These are phyloP conservation scores for Gerris lacustris DNA, from an alignment of 2,888 invertebrate genomes.

Conservation along the genomic window DNA sequence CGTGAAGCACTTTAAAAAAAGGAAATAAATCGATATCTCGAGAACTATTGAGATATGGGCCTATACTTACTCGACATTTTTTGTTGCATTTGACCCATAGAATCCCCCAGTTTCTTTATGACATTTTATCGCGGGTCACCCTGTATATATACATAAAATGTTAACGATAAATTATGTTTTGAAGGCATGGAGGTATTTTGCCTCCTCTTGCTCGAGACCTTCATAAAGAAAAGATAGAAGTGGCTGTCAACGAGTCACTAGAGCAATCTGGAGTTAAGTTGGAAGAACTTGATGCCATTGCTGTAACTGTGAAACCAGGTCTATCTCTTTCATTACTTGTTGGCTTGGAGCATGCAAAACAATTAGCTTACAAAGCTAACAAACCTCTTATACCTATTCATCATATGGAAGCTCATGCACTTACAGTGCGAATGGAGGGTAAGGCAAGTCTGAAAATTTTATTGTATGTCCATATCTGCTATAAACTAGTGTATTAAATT, in stretches of 20 bases:
- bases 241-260: constrained; percentile 57
- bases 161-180: constrained; percentile 25
- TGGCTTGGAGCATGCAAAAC: constrained; percentile 70
- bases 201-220: constrained; percentile 72
- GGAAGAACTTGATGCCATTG: constrained; percentile 69
- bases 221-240: constrained; percentile 65
- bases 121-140: too few species aligned
- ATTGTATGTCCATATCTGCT: not conserved
- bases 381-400: constrained; percentile 90
- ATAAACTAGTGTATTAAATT: too few species aligned
- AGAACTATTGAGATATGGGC: too few species aligned
- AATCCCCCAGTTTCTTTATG: not conserved
- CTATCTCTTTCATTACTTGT: constrained; percentile 61
- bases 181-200: constrained; percentile 74
- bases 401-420: constrained; percentile 98
- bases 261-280: constrained; percentile 38
- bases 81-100: not conserved
- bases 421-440: constrained; percentile 66
- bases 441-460: constrained; percentile 36
- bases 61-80: too few species aligned
- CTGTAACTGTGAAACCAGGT: constrained; percentile 85
- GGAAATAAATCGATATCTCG: too few species aligned
- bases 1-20: too few species aligned
- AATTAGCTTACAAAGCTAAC: constrained; percentile 49
- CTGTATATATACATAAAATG: not conserved